Conservation (phyloP, 2,888 invertebrate species). For the Cosmorhoe ocellata region DNA sequence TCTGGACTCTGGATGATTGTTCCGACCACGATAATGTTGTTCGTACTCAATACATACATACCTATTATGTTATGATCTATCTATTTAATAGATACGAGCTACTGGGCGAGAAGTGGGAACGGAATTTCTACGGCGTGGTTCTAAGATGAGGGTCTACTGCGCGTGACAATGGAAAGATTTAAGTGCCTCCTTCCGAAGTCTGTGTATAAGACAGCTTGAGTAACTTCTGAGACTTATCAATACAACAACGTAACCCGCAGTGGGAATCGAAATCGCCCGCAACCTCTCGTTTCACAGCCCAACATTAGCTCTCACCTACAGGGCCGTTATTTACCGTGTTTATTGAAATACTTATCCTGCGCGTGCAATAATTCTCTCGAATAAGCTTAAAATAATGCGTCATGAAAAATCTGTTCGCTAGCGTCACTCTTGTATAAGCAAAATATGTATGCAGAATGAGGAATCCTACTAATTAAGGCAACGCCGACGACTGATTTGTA, state of each 20-base stretch:
- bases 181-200: slow-evolving; percentile 6
- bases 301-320: too few relatives aligned
- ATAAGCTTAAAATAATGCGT: neutral
- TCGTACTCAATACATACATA: neutral
- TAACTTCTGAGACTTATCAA: too few relatives aligned
- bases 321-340: too few relatives aligned
- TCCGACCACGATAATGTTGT: slow-evolving; percentile 12
- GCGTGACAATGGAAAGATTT: slow-evolving; percentile 31
- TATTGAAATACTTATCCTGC: too few relatives aligned
- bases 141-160: slow-evolving; percentile 36
- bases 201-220: too few relatives aligned
- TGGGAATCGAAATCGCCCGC: too few relatives aligned
- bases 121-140: slow-evolving; percentile 46
- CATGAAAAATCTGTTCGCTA: slow-evolving; percentile 3
- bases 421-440: slow-evolving; percentile 22
- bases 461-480: slow-evolving; percentile 49
- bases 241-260: too few relatives aligned
- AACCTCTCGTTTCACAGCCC: too few relatives aligned
- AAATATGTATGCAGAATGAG: slow-evolving; percentile 42
- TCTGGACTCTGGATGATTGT: slow-evolving; percentile 30
- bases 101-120: slow-evolving; percentile 13
- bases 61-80: neutral
- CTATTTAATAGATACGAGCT: too few relatives aligned
- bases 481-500: slow-evolving; percentile 44
- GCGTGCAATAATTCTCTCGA: too few relatives aligned